phyloP scores from a whole-genome alignment of 2,113 vertebrate species.

The Neomonachus schauinslandi region DNA sequence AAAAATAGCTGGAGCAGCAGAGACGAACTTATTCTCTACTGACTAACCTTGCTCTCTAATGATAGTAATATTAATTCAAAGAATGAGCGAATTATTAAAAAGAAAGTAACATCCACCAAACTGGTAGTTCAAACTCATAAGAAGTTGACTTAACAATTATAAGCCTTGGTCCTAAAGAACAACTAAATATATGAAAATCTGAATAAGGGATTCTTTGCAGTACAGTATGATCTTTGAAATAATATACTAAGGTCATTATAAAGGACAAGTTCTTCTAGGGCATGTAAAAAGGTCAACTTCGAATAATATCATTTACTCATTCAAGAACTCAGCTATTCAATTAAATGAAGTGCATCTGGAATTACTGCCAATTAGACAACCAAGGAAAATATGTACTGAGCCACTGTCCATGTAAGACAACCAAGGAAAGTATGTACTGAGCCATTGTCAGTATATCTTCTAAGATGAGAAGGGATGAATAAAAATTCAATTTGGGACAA shows the following conservation, averaged over 20 bases:
- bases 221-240: slow-evolving; percentile 1
- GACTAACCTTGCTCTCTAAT: not conserved
- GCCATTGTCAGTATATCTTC: not conserved
- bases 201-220: not conserved
- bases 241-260: slow-evolving; percentile 16
- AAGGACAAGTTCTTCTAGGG: not conserved
- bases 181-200: not conserved
- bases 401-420: not conserved
- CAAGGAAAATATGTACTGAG: not conserved
- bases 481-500: not conserved
- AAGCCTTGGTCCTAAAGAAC: not conserved
- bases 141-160: not conserved
- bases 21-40: not conserved
- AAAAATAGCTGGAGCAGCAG: slow-evolving; percentile 24
- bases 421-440: not conserved
- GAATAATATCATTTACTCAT: not conserved
- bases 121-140: not conserved
- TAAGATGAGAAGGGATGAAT: not conserved
- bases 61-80: slow-evolving; percentile 36
- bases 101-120: not conserved
- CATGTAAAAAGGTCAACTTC: not conserved
- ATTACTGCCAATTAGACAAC: not conserved
- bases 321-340: not conserved
- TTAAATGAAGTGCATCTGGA: not conserved
- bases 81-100: not conserved